A percentile compares a stretch with the other conserved stretches of the same genome.
phyloP scores from a whole-genome alignment of 2,888 invertebrate species.

The Helobdella robusta region DNA sequence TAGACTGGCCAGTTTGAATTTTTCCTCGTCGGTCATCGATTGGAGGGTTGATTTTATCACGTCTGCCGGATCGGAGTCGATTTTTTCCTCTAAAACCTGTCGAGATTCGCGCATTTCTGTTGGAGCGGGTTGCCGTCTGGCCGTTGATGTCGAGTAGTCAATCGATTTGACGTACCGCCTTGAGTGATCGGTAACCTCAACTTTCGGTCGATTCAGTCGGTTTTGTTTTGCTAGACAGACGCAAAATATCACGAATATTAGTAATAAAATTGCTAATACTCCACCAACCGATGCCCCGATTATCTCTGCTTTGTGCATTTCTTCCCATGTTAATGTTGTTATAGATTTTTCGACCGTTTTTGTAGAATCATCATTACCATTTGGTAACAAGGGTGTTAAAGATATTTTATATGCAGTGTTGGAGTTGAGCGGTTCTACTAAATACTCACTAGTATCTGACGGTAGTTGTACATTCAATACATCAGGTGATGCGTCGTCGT shows the following conservation, averaged over 20 bases:
- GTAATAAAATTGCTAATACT: not conserved
- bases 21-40: conserved; percentile 27
- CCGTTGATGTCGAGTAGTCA: not conserved
- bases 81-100: too few relatives aligned
- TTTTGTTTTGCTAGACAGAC: not conserved
- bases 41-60: conserved; percentile 24
- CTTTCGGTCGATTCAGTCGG: conserved; percentile 5
- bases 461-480: too few relatives aligned
- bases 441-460: too few relatives aligned
- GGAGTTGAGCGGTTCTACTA: too few relatives aligned
- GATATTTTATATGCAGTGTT: too few relatives aligned
- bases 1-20: conserved; percentile 24
- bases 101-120: too few relatives aligned
- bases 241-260: not conserved
- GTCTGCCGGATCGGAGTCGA: not conserved
- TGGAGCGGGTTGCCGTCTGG: not conserved
- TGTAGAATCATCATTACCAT: not conserved
- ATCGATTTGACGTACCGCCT: conserved; percentile 16
- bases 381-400: too few relatives aligned
- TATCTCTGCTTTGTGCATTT: not conserved
- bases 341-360: not conserved
- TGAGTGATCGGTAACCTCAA: conserved; percentile 19
- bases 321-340: not conserved
- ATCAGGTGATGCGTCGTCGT: too few relatives aligned
- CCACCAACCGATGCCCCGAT: conserved; percentile 6